phyloP scores from a whole-genome alignment of 2,113 vertebrate species.

The Tragelaphus imberbis region DNA sequence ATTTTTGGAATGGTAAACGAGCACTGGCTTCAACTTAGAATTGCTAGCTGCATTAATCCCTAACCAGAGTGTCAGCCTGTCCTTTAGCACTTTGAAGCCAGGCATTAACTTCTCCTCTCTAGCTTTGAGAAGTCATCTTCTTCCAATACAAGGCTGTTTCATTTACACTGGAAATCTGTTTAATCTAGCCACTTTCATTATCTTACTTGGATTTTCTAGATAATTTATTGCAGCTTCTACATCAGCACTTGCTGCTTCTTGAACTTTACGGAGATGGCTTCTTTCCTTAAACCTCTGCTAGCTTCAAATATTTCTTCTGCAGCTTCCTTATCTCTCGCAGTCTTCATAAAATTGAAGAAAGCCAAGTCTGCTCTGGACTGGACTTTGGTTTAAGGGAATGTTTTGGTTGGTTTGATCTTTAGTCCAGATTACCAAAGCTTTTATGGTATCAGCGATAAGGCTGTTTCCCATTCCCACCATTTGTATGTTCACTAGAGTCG shows the following conservation, averaged over 20 bases:
- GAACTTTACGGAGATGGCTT: neutral
- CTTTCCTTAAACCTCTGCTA: neutral
- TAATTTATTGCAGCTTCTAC: neutral
- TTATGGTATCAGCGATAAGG: neutral
- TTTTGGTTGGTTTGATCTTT: neutral
- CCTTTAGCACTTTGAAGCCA: neutral
- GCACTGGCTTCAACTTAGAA: neutral
- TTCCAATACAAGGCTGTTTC: neutral
- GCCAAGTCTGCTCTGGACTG: neutral
- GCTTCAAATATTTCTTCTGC: neutral
- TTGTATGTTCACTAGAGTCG: neutral
- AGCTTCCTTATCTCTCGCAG: neutral
- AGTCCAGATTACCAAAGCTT: neutral
- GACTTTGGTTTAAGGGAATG: neutral
- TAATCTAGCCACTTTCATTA: neutral
- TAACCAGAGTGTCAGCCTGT: neutral
- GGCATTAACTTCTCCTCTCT: neutral
- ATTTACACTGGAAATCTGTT: neutral
- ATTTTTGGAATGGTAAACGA: neutral
- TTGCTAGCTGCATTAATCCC: neutral
- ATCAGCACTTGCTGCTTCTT: neutral
- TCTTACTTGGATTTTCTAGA: neutral
- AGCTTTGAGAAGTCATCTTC: neutral
- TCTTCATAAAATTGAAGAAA: neutral
- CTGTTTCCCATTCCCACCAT: neutral